Evolutionary conservation across 2,888 invertebrate species (phyloP).

Genomic region (Miltochrista miniata): DNA sequence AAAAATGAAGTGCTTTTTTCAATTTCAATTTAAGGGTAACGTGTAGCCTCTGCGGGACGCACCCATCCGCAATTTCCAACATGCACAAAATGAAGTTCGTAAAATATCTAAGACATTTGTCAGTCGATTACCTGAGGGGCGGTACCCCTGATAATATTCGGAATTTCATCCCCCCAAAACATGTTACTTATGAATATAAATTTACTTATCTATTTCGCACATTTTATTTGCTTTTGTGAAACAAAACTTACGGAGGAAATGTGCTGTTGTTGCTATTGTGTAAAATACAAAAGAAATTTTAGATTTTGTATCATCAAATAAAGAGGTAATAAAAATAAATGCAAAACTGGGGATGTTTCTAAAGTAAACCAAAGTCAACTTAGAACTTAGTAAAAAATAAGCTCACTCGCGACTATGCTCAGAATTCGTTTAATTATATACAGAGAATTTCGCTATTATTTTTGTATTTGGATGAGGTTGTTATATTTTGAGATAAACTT

Average conservation of each 20-base stretch:
- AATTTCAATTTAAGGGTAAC: slow-evolving; percentile 31
- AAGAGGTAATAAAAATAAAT: no score
- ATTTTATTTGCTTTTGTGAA: slow-evolving; percentile 46
- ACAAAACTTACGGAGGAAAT: slow-evolving; percentile 30
- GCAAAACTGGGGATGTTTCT: no score
- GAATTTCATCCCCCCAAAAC: slow-evolving; percentile 65
- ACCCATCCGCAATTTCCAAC: slow-evolving; percentile 39
- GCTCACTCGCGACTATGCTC: no score
- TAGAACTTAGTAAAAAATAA: no score
- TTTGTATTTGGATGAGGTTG: no score
- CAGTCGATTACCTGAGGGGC: slow-evolving; percentile 80
- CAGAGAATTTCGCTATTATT: not conserved
- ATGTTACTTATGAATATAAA: slow-evolving; percentile 75
- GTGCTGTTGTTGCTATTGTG: slow-evolving; percentile 9
- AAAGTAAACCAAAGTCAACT: no score
- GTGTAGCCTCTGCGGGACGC: slow-evolving; percentile 34
- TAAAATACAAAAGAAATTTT: slow-evolving; percentile 9
- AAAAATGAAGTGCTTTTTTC: slow-evolving; percentile 25
- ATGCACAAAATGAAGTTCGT: slow-evolving; percentile 77
- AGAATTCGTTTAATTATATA: no score
- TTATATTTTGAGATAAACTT: slow-evolving; percentile 51
- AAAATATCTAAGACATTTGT: slow-evolving; percentile 81
- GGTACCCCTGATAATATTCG: slow-evolving; percentile 67
- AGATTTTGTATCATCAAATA: slow-evolving; percentile 5
- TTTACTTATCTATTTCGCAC: slow-evolving; percentile 54